Conservation (phyloP, 92 coral and sea anemone genomes). For the Phenganax marumi region DNA sequence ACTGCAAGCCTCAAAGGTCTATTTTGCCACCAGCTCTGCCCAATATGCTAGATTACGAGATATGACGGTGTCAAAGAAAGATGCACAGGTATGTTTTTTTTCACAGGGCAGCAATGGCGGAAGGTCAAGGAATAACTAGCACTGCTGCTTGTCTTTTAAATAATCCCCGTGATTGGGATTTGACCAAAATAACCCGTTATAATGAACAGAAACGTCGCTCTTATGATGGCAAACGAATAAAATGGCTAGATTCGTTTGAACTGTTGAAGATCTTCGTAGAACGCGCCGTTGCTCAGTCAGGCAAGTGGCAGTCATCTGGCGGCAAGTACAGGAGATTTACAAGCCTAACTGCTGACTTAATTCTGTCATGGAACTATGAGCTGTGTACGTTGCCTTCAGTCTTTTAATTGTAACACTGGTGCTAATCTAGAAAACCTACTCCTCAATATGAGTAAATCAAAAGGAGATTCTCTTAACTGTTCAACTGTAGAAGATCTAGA, state of each 20-base stretch:
- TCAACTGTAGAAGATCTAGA: neutral
- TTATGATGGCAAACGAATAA: neutral
- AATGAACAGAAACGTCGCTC: neutral
- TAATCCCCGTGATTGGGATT: too few relatives aligned
- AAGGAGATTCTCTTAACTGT: neutral
- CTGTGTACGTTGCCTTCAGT: neutral
- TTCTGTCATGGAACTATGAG: neutral
- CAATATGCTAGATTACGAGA: too few relatives aligned
- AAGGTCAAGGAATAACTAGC: too few relatives aligned
- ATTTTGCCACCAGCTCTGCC: too few relatives aligned
- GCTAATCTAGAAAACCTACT: neutral
- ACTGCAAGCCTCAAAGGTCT: too few relatives aligned
- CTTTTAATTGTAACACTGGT: neutral
- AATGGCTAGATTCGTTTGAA: neutral
- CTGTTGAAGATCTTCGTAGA: neutral
- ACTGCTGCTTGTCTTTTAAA: too few relatives aligned
- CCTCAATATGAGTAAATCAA: neutral
- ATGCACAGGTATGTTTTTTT: too few relatives aligned
- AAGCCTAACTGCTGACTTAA: neutral
- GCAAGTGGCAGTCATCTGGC: neutral
- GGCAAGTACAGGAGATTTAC: too few relatives aligned
- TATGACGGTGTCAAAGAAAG: too few relatives aligned
- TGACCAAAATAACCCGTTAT: slow-evolving; percentile 4
- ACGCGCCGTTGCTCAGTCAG: neutral
- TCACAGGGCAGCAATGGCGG: too few relatives aligned